Evolutionary conservation across 2,113 vertebrate species (phyloP).

Genomic region (Orthochromis malagaraziensis): DNA sequence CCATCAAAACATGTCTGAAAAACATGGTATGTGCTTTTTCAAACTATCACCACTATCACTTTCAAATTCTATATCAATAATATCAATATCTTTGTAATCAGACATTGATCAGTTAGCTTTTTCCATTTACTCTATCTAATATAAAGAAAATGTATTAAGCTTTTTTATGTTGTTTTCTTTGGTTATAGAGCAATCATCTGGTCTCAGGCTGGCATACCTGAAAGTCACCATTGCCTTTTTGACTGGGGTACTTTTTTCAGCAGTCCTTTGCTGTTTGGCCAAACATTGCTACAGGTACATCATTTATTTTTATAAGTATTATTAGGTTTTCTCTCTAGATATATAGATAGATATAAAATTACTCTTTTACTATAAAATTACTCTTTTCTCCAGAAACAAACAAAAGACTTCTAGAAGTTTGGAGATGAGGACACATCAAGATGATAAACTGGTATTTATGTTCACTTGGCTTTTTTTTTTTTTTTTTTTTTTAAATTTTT

Average conservation of each 20-base stretch:
- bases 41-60: neutral
- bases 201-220: neutral
- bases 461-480: neutral
- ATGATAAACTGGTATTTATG: neutral
- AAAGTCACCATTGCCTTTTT: slow-evolving; percentile 24
- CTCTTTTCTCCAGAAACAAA: neutral
- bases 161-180: neutral
- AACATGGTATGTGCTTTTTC: neutral
- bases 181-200: neutral
- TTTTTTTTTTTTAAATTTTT: too few species aligned
- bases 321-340: neutral
- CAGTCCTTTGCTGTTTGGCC: slow-evolving; percentile 6
- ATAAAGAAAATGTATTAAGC: neutral
- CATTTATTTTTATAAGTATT: neutral
- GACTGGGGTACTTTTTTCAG: slow-evolving; percentile 1
- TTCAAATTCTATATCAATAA: neutral
- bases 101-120: neutral
- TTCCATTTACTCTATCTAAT: neutral
- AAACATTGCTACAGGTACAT: neutral
- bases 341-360: neutral
- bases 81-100: neutral
- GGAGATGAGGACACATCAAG: neutral
- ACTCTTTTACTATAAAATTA: neutral
- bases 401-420: neutral
- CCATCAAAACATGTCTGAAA: accelerated